phyloP scores from a whole-genome alignment of 1,140 invertebrate species.

The Drosophila bocki region DNA sequence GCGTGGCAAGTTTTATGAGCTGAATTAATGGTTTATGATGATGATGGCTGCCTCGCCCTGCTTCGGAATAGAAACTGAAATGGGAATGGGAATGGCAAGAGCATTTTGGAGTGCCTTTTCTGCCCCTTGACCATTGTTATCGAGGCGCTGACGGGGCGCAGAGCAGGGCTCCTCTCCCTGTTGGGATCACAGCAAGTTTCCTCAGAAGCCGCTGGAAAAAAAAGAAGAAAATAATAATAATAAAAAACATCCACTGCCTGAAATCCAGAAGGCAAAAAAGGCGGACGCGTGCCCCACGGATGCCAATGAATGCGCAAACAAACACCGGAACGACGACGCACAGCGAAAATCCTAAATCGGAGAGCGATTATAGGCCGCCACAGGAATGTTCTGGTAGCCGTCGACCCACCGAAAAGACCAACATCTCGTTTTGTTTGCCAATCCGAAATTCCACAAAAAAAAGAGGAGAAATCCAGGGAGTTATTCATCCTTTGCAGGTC shows the following conservation, averaged over 20 bases:
- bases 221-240: slow-evolving; percentile 2
- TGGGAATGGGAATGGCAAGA: slow-evolving; percentile 4
- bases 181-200: slow-evolving; percentile 34
- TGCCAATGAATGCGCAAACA: slow-evolving; percentile 46
- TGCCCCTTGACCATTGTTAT: slow-evolving; percentile 32
- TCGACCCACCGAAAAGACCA: slow-evolving; percentile 17
- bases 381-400: slow-evolving; percentile 27
- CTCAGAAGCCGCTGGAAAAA: background rate
- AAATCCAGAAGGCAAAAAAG: slow-evolving; percentile 22
- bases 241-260: background rate
- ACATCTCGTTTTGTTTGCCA: slow-evolving; percentile 24
- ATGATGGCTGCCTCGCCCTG: slow-evolving; percentile 46
- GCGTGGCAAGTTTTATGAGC: slow-evolving; percentile 70
- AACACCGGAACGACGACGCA: background rate
- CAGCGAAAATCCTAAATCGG: slow-evolving; percentile 2
- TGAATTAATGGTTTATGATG: slow-evolving; percentile 77
- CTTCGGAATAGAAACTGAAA: slow-evolving; percentile 4
- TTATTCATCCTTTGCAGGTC: background rate
- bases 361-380: slow-evolving; percentile 16
- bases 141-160: slow-evolving; percentile 16
- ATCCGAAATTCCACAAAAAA: slow-evolving; percentile 23
- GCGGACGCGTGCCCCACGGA: slow-evolving; percentile 66
- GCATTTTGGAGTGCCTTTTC: background rate
- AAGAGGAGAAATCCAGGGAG: background rate
- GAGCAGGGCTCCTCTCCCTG: slow-evolving; percentile 14